Base-by-base conservation (phyloP, 2,113 vertebrate species). In the Brienomyrus brachyistius region DNA sequence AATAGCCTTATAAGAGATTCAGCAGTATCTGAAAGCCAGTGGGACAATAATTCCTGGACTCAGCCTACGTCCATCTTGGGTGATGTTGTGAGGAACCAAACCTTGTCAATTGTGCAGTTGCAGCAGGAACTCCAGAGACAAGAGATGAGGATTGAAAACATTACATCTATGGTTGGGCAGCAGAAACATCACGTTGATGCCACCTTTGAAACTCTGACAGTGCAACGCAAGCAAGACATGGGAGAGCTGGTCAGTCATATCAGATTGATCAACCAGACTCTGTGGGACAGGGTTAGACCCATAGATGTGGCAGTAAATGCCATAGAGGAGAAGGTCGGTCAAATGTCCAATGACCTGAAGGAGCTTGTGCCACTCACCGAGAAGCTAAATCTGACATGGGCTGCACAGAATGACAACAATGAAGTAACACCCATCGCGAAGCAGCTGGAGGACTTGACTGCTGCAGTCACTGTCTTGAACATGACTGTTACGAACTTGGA, bases 301-400 rank as follows among this genome's bases (percentile, higher is more conserved):
- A 51, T 96, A 92, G 93, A 95, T 80, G 90, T 6, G n/a, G 95
- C 94, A 70, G 92, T 97, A 70, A 93, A 95, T 47, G 94, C 94
- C 93, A 97, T 97, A 95, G 96, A 92, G 40, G 96, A 97, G 74
- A 95, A 96, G 87, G 94, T 97, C 83, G 95, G 94, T 88, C 96
- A 96, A 91, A 89, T 97, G 88, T 95, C 94, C 45, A 96, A 95
- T 54, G 96, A 97, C 88, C 96, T 97, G 95, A 96, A 96, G 92
- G 96, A 95, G 80, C 94, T 96, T 23, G 96, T 96, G 23, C 95
- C 96, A 2, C 89, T 96, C 82, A 94, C 95, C 59, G 96, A 96
- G 52, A 94, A 94, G 89, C 94, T 95, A 10, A 19, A 93, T 43
- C 94, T 94, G 0, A 91, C 96, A 66, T 94, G 70, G 90, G 91